Conservation (phyloP, 1,140 invertebrate species). For the Pteromalus puparum region DNA sequence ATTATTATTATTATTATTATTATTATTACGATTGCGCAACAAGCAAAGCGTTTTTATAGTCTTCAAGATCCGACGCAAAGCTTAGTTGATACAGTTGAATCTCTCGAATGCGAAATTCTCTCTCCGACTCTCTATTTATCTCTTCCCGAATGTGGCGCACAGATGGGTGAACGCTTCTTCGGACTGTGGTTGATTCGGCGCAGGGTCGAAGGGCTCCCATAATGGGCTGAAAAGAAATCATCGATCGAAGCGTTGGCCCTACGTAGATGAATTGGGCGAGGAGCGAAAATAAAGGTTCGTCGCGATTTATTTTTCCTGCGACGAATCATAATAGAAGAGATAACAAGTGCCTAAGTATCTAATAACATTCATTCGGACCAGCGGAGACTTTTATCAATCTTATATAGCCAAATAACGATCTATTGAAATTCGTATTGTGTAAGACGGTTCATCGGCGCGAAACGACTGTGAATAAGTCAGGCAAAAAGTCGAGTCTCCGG, state of each 20-base stretch:
- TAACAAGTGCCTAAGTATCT: slow-evolving; percentile 76
- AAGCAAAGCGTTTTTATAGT: background rate
- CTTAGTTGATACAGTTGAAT: background rate
- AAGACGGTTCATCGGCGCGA: slow-evolving; percentile 11
- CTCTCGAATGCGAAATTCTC: background rate
- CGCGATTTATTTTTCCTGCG: slow-evolving; percentile 57
- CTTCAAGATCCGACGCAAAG: background rate
- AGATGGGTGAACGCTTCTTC: background rate
- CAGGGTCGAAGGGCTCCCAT: too few species aligned
- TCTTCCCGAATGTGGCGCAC: background rate
- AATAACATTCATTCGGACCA: slow-evolving; percentile 74
- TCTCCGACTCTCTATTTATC: background rate
- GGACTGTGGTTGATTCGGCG: too few species aligned
- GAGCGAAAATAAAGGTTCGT: slow-evolving; percentile 12
- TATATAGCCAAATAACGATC: slow-evolving; percentile 60
- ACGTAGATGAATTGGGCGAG: background rate
- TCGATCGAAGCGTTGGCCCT: background rate
- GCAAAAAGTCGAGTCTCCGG: background rate
- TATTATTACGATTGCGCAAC: background rate
- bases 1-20: slow-evolving; percentile 7
- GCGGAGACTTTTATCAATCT: slow-evolving; percentile 71
- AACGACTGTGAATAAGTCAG: background rate
- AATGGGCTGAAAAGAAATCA: background rate
- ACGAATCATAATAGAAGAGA: slow-evolving; percentile 68
- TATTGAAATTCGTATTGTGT: slow-evolving; percentile 26